Evolutionary conservation across 2,797 vertebrate genomes (phyloP), one percentile per base, ranked within the genome.

Genomic region (Prionace glauca): DNA sequence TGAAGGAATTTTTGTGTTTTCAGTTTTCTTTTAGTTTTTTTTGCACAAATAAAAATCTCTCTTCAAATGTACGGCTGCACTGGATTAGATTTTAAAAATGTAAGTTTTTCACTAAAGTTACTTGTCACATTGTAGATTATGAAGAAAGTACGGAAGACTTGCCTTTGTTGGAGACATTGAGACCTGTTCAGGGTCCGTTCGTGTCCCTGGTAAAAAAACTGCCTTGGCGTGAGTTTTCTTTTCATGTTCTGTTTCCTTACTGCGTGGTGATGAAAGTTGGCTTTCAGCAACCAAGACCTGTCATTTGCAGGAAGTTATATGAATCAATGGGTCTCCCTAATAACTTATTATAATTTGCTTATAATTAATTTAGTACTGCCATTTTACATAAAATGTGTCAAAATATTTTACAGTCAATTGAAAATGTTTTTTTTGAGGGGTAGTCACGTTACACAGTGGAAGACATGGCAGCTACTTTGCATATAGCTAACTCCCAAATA

Each of bases 261-360:
- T 96, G 95, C 32, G 18, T 94, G 96, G 95, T 94, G 96, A 97
- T 60, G 98, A 96, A 67, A 96, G 36, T 95, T 99, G 99, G 96
- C 98, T 99, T 97, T 99, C 99, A 97, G 98, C 98, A 96, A 99
- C 97, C 90, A 98, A 65, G 96, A 97, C 96, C 99, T 99, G 96
- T 1, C 45, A 77, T 72, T 56, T 72, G 74, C 71, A 95, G 41
- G 74, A 74, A 16, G 45, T 65, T 50, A 95, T 56, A 77, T 18
- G 77, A 60, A 74, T 95, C 14, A 94, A 29, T 69, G 41, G 24
- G 45, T 72, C 62, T 45, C 36, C 36, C 36, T 65, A 67, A 92
- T 18, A 67, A 45, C 84, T 87, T 90, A 26, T 62, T 62, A 14
- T 60, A 88, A 88, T 5, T 60, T 88, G 10, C 50, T 60, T 26